Evolutionary conservation across 2,888 invertebrate species (phyloP).

Genomic region (Stenotaenia linearis): DNA sequence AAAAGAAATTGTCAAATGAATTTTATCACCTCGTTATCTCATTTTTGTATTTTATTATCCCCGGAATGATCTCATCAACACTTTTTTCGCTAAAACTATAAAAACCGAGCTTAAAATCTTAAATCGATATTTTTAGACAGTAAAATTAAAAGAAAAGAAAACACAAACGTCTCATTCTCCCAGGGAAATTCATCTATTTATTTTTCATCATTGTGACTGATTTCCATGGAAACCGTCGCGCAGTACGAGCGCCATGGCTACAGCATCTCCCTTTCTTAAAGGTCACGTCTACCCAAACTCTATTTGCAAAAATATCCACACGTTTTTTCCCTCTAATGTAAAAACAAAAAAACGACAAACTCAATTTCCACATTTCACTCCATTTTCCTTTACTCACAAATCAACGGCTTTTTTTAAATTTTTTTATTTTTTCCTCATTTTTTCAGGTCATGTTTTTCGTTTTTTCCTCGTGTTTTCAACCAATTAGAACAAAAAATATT

Average conservation of each 20-base stretch:
- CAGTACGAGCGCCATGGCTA: background rate
- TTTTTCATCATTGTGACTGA: background rate
- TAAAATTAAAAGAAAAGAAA: background rate
- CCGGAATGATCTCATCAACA: background rate
- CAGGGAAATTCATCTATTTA: background rate
- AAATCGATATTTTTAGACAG: too few relatives aligned
- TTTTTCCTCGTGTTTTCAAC: background rate
- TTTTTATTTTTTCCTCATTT: background rate
- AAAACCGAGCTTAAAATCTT: too few relatives aligned
- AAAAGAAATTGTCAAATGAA: background rate
- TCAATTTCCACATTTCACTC: background rate
- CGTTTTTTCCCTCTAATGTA: background rate
- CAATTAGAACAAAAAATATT: background rate
- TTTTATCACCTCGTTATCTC: background rate
- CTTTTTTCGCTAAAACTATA: background rate
- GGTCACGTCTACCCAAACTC: background rate
- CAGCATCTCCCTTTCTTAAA: background rate
- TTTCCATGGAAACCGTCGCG: constrained; percentile 11
- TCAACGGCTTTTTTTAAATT: background rate
- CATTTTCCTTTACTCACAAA: background rate
- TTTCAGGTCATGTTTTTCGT: background rate
- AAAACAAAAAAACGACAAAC: background rate
- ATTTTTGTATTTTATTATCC: background rate
- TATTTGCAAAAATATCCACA: background rate
- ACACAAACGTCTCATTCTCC: background rate